Percentiles rank a stretch among this genome's conserved stretches.
Evolutionary conservation across 2,888 invertebrate genomes (phyloP).

Genomic region (Volucella inflata): DNA sequence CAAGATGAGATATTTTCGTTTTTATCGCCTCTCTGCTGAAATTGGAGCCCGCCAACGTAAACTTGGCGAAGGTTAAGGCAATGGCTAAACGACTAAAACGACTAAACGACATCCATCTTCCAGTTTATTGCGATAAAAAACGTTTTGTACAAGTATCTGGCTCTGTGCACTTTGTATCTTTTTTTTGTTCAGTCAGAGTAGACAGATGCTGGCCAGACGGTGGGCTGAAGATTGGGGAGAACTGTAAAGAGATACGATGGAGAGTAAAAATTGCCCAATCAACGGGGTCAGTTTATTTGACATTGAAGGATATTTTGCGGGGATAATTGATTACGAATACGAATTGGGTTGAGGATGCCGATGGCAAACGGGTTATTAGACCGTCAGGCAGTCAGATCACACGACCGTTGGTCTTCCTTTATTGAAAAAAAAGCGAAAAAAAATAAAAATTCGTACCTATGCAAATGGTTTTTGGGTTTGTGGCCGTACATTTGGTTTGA

Average conservation of each 20-base stretch:
- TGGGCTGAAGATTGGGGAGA: not conserved
- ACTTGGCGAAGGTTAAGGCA: slow-evolving; percentile 70
- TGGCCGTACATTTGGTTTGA: slow-evolving; percentile 33
- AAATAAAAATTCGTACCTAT: slow-evolving; percentile 63
- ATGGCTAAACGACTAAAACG: slow-evolving; percentile 44
- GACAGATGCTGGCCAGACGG: too few species aligned
- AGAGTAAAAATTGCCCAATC: slow-evolving; percentile 53
- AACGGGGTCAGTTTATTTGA: slow-evolving; percentile 67
- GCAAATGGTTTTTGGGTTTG: slow-evolving; percentile 63
- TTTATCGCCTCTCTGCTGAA: slow-evolving; percentile 33
- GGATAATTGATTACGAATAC: slow-evolving; percentile 67
- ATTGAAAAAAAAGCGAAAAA: slow-evolving; percentile 35
- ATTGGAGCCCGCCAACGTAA: slow-evolving; percentile 60
- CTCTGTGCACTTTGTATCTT: slow-evolving; percentile 1
- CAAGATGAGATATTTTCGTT: slow-evolving; percentile 7
- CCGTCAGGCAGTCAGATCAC: not conserved
- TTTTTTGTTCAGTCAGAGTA: slow-evolving; percentile 1
- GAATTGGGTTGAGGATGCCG: too few species aligned
- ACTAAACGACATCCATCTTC: slow-evolving; percentile 23
- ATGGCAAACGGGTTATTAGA: too few species aligned
- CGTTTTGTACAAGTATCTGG: not conserved
- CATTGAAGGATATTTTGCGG: slow-evolving; percentile 73
- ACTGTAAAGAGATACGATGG: not conserved
- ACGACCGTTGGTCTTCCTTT: slow-evolving; percentile 45
- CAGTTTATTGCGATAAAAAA: slow-evolving; percentile 54